phyloP scores from a whole-genome alignment of 2,797 vertebrate species.

The Sphenopsis melanotis region DNA sequence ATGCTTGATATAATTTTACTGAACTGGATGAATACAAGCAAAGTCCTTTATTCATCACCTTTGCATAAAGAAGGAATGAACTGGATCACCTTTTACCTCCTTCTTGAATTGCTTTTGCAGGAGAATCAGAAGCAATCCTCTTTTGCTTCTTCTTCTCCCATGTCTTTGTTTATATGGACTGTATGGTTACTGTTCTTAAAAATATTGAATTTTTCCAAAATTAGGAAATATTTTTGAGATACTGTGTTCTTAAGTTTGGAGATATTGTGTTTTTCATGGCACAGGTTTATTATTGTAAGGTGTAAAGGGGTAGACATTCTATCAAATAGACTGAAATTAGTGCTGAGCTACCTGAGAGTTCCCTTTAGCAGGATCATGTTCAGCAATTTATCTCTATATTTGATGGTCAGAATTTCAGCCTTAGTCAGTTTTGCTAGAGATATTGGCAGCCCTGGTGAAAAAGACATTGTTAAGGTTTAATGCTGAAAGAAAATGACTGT shows the following conservation, averaged over 20 bases:
- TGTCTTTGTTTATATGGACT: background rate
- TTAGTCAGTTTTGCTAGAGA: background rate
- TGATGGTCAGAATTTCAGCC: background rate
- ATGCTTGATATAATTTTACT: background rate
- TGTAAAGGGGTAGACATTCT: background rate
- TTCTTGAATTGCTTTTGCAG: background rate
- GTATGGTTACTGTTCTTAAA: background rate
- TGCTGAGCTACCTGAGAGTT: background rate
- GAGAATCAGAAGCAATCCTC: background rate
- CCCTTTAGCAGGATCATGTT: background rate
- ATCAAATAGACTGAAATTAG: background rate
- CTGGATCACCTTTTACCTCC: background rate
- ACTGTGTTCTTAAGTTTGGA: background rate
- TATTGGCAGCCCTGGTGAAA: background rate
- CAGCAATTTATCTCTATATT: background rate
- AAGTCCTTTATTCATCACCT: background rate
- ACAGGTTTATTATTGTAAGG: background rate
- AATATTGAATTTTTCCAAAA: background rate
- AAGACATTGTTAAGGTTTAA: background rate
- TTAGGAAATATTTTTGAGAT: background rate
- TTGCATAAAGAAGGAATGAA: background rate
- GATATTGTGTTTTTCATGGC: background rate
- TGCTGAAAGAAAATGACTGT: background rate
- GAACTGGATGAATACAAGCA: background rate
- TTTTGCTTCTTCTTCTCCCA: background rate